Conservation (phyloP, 2,888 invertebrate species). For the Cosmia pyralina region DNA sequence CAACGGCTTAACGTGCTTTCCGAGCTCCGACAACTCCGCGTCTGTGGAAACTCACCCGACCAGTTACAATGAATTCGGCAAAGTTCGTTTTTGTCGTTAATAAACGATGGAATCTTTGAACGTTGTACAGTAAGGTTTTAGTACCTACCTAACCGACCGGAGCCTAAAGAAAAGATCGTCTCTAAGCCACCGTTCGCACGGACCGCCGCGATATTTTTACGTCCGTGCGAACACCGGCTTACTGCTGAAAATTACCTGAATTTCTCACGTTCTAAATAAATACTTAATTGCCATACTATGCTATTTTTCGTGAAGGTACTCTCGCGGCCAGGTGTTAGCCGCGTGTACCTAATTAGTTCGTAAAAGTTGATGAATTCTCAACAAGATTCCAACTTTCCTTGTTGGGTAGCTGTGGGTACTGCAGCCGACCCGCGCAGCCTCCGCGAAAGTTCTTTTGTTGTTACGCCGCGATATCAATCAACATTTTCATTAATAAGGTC, state of each 20-base stretch:
- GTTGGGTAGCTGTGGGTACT: neutral
- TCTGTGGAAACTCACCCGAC: no score
- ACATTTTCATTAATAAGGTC: slow-evolving; percentile 54
- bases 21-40: no score
- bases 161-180: neutral
- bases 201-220: no score
- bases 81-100: no score
- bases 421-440: slow-evolving; percentile 18
- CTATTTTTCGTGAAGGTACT: slow-evolving; percentile 12
- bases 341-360: slow-evolving; percentile 44
- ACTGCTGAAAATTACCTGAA: neutral
- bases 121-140: no score
- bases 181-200: no score
- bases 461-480: slow-evolving; percentile 60
- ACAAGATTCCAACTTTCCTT: slow-evolving; percentile 48
- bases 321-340: slow-evolving; percentile 43
- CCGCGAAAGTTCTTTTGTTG: slow-evolving; percentile 56
- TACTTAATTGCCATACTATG: slow-evolving; percentile 5
- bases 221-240: no score
- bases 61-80: no score
- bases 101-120: no score
- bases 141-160: neutral
- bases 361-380: slow-evolving; percentile 58
- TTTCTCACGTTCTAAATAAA: slow-evolving; percentile 8
- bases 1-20: no score